Percentiles rank a stretch among this genome's conserved stretches.
These are phyloP conservation scores for Deladenus siricidicola DNA, from an alignment of 2,888 invertebrate species.

Conservation along the genomic window DNA sequence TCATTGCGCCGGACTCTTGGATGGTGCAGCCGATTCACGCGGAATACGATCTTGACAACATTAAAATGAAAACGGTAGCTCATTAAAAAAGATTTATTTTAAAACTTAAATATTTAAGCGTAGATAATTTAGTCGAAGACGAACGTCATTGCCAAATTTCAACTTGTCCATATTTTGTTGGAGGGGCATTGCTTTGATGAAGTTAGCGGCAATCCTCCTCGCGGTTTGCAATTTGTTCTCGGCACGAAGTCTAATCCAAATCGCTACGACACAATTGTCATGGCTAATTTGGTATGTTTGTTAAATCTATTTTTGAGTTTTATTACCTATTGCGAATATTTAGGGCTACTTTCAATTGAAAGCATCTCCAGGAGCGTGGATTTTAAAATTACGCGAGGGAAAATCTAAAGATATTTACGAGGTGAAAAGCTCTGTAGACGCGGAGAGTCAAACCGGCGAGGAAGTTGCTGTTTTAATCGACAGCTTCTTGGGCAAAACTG, in stretches of 20 bases:
- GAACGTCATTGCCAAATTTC: conserved; percentile 72
- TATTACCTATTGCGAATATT: conserved; percentile 11
- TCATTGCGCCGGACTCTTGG: conserved; percentile 64
- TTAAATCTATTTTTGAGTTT: not conserved
- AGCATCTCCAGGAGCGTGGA: conserved; percentile 94
- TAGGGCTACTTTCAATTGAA: conserved; percentile 83
- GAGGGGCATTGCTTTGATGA: conserved; percentile 92
- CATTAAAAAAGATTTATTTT: too few relatives aligned
- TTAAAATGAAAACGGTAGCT: conserved; percentile 78
- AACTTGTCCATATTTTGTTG: conserved; percentile 81
- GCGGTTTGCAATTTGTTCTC: conserved; percentile 88
- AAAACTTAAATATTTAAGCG: too few relatives aligned
- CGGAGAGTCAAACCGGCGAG: conserved; percentile 28
- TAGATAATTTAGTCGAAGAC: conserved; percentile 27
- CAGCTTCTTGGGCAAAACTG: conserved; percentile 53
- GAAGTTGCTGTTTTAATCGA: conserved; percentile 32
- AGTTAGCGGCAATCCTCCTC: conserved; percentile 57
- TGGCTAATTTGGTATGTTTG: conserved; percentile 76
- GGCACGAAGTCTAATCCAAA: conserved; percentile 64
- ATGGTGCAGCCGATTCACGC: conserved; percentile 74
- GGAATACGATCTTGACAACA: conserved; percentile 73
- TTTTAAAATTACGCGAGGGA: conserved; percentile 77
- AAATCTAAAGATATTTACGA: conserved; percentile 89
- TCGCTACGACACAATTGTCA: conserved; percentile 92
- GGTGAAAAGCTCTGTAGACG: conserved; percentile 59